Evolutionary conservation across 2,113 vertebrate species (phyloP).

Genomic region (Aphyosemion australe): DNA sequence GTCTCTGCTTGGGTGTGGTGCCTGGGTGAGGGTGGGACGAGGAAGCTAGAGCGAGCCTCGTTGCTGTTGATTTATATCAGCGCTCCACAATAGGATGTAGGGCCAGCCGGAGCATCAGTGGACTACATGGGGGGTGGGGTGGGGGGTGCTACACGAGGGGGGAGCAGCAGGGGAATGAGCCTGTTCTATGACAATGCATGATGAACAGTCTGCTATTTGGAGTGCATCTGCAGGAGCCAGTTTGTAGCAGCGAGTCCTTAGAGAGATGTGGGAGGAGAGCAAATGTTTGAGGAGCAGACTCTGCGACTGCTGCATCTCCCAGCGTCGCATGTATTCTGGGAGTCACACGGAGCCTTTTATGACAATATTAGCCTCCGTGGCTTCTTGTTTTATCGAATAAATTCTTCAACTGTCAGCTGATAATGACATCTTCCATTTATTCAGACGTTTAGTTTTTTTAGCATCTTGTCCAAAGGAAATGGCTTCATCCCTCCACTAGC

Average conservation of each 20-base stretch:
- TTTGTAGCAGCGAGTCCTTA: constrained; percentile 59
- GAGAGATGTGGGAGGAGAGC: constrained; percentile 70
- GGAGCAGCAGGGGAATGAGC: constrained; percentile 34
- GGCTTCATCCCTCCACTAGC: constrained; percentile 54
- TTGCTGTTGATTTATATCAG: constrained; percentile 79
- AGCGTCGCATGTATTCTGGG: constrained; percentile 56
- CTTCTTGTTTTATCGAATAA: constrained; percentile 59
- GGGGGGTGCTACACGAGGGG: constrained; percentile 6
- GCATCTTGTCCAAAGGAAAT: constrained; percentile 64
- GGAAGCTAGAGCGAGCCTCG: constrained; percentile 65
- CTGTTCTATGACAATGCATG: constrained; percentile 72
- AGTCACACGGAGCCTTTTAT: constrained; percentile 65
- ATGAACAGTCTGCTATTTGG: constrained; percentile 76
- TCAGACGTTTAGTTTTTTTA: constrained; percentile 54
- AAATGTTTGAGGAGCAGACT: constrained; percentile 74
- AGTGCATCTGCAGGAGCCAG: constrained; percentile 69
- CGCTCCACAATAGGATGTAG: constrained; percentile 54
- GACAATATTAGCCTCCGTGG: constrained; percentile 69
- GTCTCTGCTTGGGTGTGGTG: constrained; percentile 55
- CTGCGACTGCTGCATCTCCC: constrained; percentile 59
- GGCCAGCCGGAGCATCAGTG: constrained; percentile 60
- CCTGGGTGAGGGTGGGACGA: constrained; percentile 44
- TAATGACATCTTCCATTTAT: constrained; percentile 60
- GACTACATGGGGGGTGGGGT: constrained; percentile 13
- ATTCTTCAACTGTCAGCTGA: constrained; percentile 61